phyloP scores from a whole-genome alignment of 2,888 invertebrate genomes.

The Celastrina argiolus region DNA sequence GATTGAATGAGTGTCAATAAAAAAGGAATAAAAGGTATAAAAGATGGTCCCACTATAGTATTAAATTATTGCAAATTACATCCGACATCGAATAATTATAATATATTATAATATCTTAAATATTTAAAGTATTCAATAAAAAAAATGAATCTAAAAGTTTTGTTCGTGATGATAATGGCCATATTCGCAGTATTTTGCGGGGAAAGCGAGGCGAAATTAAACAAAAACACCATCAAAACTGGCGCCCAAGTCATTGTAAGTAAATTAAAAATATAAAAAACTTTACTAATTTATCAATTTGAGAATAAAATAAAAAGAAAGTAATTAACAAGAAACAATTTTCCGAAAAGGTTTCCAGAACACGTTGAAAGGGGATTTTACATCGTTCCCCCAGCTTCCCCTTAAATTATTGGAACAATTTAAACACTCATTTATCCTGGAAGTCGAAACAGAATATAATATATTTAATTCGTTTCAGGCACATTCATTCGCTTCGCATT shows the following conservation, averaged over 20 bases:
- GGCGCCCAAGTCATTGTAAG: conserved; percentile 5
- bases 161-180: neutral
- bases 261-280: neutral
- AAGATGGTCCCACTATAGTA: neutral
- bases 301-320: neutral
- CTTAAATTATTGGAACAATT: neutral
- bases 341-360: neutral
- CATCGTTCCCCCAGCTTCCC: neutral
- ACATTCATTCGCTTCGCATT: neutral
- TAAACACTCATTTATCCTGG: neutral
- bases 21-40: neutral
- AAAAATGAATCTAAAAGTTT: conserved; percentile 5
- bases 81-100: neutral
- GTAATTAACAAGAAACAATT: neutral
- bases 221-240: conserved; percentile 5
- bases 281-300: neutral
- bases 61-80: neutral
- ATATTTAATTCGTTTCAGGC: neutral
- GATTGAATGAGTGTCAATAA: too few relatives aligned
- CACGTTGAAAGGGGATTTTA: neutral
- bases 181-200: neutral
- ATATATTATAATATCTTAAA: neutral
- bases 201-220: neutral
- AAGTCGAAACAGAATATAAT: neutral
- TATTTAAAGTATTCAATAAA: too few relatives aligned